Conservation (phyloP, 2,888 invertebrate genomes). For the Dolichopus griseipennis region DNA sequence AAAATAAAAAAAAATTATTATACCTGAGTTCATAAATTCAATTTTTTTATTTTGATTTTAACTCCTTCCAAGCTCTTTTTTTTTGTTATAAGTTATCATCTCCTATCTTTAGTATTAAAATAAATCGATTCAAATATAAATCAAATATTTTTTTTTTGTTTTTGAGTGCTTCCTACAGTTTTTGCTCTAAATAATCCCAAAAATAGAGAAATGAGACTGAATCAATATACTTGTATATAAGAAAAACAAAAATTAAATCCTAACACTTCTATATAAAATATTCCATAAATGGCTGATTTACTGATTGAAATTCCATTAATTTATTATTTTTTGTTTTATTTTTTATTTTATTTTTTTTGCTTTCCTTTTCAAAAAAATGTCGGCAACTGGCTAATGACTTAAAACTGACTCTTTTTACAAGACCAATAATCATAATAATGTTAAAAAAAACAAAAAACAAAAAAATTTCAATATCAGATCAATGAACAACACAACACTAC, state of each 20-base stretch:
- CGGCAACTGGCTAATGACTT: neutral
- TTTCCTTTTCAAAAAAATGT: neutral
- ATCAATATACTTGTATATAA: neutral
- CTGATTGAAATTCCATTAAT: neutral
- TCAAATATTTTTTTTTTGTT: neutral
- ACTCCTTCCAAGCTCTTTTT: no score
- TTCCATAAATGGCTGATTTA: constrained; percentile 1
- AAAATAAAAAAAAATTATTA: neutral
- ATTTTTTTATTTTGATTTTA: no score
- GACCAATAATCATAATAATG: neutral
- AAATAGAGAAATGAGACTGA: neutral
- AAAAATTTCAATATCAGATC: no score
- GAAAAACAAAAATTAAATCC: neutral
- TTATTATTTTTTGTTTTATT: no score
- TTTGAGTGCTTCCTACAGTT: neutral
- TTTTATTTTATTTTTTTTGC: neutral
- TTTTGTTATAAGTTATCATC: neutral
- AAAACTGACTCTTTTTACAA: neutral
- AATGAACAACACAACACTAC: no score
- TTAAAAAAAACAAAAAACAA: neutral
- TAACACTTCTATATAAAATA: neutral
- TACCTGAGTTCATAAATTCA: neutral
- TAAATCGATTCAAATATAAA: neutral
- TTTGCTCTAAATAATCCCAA: neutral
- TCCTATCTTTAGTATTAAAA: neutral